Percentiles rank a stretch among this genome's conserved stretches.
Evolutionary conservation across 2,797 vertebrate species (phyloP).

Genomic region (Gymnothorax javanicus): DNA sequence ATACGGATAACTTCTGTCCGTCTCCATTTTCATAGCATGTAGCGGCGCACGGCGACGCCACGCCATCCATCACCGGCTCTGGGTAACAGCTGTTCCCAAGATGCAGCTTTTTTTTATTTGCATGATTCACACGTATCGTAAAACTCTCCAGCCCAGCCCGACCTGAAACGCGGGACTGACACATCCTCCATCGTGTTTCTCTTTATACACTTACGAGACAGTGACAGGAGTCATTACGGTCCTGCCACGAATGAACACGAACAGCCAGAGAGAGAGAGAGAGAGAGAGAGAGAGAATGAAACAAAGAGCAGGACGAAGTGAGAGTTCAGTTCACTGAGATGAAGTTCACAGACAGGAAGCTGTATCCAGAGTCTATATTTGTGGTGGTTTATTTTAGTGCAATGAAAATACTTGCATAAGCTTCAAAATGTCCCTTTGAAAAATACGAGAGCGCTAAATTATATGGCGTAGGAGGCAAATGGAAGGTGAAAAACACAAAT

Average conservation of each 20-base stretch:
- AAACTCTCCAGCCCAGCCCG: not conserved
- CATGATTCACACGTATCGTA: not conserved
- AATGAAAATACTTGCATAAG: not conserved
- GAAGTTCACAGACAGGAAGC: not conserved
- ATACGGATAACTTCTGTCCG: not conserved
- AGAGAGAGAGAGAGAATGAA: not conserved
- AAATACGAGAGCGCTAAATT: not conserved
- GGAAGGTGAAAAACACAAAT: not conserved
- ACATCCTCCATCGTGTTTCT: not conserved
- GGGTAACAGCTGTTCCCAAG: not conserved
- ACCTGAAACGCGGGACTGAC: not conserved
- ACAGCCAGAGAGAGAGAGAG: not conserved
- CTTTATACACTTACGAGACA: not conserved
- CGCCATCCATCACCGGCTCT: not conserved
- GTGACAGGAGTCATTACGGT: conserved; percentile 4
- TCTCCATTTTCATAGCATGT: not conserved
- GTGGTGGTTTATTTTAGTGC: not conserved
- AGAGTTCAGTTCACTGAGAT: not conserved
- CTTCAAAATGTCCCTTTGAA: not conserved
- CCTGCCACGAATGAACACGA: not conserved
- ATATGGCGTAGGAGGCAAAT: not conserved
- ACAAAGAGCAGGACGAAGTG: not conserved
- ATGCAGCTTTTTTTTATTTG: not conserved
- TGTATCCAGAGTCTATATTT: not conserved
- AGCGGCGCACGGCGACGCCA: not conserved